Evolutionary conservation across 2,888 invertebrate species (phyloP), one percentile per base, ranked within the genome.

Genomic region (Drosophila aldrichi): DNA sequence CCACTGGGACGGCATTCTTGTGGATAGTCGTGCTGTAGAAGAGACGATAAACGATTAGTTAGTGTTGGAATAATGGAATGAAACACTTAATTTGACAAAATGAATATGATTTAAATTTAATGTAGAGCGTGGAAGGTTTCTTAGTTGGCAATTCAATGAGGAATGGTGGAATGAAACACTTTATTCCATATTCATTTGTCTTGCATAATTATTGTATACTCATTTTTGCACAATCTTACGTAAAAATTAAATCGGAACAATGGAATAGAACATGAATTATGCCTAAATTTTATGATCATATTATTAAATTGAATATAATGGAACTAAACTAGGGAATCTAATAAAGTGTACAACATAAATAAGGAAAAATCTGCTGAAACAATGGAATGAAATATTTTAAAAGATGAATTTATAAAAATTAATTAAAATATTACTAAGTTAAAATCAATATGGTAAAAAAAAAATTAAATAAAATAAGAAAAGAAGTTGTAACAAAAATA

Each of bases 1-100:
- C 98, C 97, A 67, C 98, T 98, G 1, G 98, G 97, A 71, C 98
- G 95, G 92, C 97, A 97, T 88, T 97, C 97, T 22, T 96, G 95
- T 1, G 98, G 98, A 93, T 96, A 98, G 93, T 99, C 98, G 93
- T 99, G 98, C 98, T 98, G 93, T 88, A 73, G 75, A 85, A 12
- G 10, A n/a, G 14, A 18, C 0, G 16, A 4, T 3, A 25, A 46
- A 0, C 2, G 5, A 16, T 25, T 8, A n/a, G n/a, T n/a, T 22
- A 2, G 5, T 10, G 32, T 9, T 48, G 44, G 34, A 51, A 52
- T 8, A 14, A 5, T 29, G 20, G 16, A 52, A 59, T 58, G 20
- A 16, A 36, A 69, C 22, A 32, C 1, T 18, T 5, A 10, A 12
- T 18, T 7, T 32, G 9, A 2, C 29, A 29, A 29, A 29, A 29